Evolutionary conservation across 2,113 vertebrate genomes (phyloP).

Genomic region (Fulmarus glacialis): DNA sequence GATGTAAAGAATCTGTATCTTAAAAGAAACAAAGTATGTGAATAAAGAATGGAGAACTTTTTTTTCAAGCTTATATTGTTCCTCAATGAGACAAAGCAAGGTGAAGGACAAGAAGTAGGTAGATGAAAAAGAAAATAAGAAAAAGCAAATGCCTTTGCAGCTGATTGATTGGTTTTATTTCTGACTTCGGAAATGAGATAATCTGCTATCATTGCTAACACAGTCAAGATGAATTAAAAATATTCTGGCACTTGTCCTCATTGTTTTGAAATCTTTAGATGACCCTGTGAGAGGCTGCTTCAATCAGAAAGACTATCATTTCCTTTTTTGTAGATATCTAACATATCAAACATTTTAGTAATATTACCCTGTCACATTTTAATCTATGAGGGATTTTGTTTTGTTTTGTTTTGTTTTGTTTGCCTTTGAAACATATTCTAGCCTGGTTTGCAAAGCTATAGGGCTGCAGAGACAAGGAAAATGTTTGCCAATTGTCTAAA

Average conservation of each 20-base stretch:
- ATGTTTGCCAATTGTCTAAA: not conserved
- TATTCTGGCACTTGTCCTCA: constrained; percentile 20
- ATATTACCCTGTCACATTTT: constrained; percentile 22
- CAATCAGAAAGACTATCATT: not conserved
- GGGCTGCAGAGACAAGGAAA: not conserved
- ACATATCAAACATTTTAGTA: not conserved
- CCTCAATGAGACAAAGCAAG: not conserved
- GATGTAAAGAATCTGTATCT: not conserved
- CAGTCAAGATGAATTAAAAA: constrained; percentile 19
- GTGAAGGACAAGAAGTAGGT: not conserved
- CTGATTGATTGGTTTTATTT: constrained; percentile 4
- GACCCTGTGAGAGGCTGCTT: not conserved
- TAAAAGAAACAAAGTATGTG: not conserved
- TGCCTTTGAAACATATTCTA: not conserved
- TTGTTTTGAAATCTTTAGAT: constrained; percentile 41
- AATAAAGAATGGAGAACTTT: not conserved
- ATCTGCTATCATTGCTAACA: not conserved
- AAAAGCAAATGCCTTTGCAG: not conserved
- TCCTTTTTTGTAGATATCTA: not conserved
- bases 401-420: not conserved
- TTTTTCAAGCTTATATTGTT: not conserved
- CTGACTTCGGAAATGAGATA: not conserved
- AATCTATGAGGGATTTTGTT: not conserved
- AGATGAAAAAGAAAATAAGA: not conserved
- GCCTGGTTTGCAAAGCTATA: not conserved